These are phyloP conservation scores for pig (Sus scrofa) DNA, from an alignment of 2,113 vertebrate species.

Conservation along the genomic window T2T-Sscrofa CM000817.6:133424001-133424500, in stretches of 20 bases:
- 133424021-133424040: background rate
- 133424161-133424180: background rate
- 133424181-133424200: background rate
- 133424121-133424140: background rate
- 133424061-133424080: background rate
- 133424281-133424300: background rate
- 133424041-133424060: background rate
- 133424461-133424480: background rate
- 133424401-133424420: background rate
- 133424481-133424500: background rate
- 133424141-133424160: background rate
- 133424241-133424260: background rate
- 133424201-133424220: background rate
- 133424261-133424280: background rate
- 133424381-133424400: background rate
- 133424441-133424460: background rate
- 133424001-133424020: background rate
- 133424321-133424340: background rate
- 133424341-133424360: conserved; percentile 11
- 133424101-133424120: background rate
- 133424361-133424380: conserved; percentile 10
- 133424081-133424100: background rate
- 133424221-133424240: background rate
- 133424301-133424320: conserved; percentile 33
- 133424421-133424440: background rate